Evolutionary conservation across 2,797 vertebrate species (phyloP).

Genomic region (Dipus sagitta): DNA sequence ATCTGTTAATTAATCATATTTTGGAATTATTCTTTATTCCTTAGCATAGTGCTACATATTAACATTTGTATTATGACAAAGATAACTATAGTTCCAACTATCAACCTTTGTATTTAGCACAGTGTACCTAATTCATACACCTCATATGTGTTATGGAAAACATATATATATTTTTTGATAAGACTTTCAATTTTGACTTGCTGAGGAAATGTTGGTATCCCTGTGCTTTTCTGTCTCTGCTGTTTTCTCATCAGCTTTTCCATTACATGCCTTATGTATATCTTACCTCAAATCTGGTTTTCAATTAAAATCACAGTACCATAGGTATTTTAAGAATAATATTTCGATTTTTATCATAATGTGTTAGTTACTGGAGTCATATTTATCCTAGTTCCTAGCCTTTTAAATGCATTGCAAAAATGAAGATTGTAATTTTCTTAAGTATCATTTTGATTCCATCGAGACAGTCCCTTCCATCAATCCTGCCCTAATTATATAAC

Average conservation of each 20-base stretch:
- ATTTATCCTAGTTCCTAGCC: background rate
- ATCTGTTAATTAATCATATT: background rate
- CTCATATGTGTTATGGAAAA: background rate
- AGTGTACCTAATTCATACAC: background rate
- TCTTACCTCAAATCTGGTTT: background rate
- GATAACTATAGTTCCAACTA: background rate
- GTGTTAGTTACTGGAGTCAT: background rate
- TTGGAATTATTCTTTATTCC: background rate
- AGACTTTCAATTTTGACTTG: background rate
- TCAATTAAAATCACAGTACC: background rate
- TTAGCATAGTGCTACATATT: background rate
- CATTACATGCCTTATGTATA: background rate
- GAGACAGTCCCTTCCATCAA: background rate
- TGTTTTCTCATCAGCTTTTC: background rate
- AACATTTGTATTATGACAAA: background rate
- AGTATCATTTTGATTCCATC: background rate
- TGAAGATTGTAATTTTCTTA: background rate
- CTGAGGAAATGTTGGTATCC: background rate
- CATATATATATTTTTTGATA: background rate
- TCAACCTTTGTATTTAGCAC: background rate
- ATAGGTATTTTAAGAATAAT: background rate
- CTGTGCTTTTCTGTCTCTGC: background rate
- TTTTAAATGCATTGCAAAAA: background rate
- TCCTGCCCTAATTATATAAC: background rate
- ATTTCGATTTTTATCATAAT: background rate